Base-by-base conservation (phyloP, 2,797 vertebrate species). In the Salarias fasciatus region DNA sequence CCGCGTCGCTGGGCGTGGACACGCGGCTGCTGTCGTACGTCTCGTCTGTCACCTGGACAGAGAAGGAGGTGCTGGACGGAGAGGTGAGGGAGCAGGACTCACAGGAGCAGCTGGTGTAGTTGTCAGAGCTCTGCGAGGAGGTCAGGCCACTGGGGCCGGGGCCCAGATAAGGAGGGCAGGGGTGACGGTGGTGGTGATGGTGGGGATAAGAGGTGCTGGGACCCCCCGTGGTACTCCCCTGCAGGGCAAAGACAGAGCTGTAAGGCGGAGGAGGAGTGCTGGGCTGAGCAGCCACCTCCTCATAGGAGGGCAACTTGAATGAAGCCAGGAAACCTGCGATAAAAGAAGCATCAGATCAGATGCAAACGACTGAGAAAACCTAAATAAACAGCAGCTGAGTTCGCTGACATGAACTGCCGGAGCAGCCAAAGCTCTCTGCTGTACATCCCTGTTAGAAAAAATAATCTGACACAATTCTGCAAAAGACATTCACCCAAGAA, bases 231-330 rank as follows among this genome's bases (percentile, higher is more conserved):
- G 78, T 68, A 4, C 89, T 88, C 24, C 89, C 90, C 81, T 89
- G 90, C 69, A 92, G 88, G 61, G 87, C 90, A 5, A 93, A 93
- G 59, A 93, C 69, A 1, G 93, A 81, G 72, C 94, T 95, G 82
- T 97, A 97, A 5, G 96, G 92, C 0, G 96, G 96, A 1, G 96
- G 96, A 1, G 95, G 96, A 0, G 95, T 95, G 85, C 87, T 84
- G 9, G 95, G 94, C 62, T 90, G 92, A 2, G 93, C 93, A 2
- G 92, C 94, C 60, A 95, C 95, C 63, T 97, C 96, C 77, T 97
- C 96, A 0, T 97, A 97, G 69, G 96, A 95, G 6, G 96, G 96
- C 76, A 97, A 88, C 83, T 97, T 96, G 83, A 96, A 94, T 64
- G 95, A 91, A 56, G 94, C 94, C 90, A 96, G 84, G 73, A 95